Conservation (phyloP, 2,113 vertebrate genomes). For the Neomonachus schauinslandi region DNA sequence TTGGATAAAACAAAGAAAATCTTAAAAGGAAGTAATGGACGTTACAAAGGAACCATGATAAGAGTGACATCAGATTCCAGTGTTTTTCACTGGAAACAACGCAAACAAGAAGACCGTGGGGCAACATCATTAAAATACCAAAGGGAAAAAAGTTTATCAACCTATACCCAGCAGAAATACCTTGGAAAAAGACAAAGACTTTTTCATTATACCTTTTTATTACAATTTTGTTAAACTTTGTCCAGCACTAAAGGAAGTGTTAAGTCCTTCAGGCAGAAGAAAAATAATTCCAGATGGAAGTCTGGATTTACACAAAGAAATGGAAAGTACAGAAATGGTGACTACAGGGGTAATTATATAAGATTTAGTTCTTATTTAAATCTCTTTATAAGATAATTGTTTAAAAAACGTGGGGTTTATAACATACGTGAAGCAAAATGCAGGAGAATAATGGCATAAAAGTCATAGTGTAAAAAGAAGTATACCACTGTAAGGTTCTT, state of each 20-base stretch:
- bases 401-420: background rate
- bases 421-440: background rate
- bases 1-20: background rate
- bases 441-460: background rate
- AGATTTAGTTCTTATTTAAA: background rate
- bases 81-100: background rate
- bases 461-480: background rate
- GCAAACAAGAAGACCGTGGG: background rate
- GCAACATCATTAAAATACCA: background rate
- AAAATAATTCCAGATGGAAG: background rate
- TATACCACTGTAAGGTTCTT: background rate
- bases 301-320: background rate
- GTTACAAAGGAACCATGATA: background rate
- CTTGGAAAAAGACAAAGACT: background rate
- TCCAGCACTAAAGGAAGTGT: background rate
- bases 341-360: background rate
- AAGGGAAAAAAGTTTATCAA: background rate
- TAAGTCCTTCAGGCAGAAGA: background rate
- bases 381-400: background rate
- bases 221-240: background rate
- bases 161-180: background rate
- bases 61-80: background rate
- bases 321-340: background rate
- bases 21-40: conserved; percentile 3
- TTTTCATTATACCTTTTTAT: background rate